Evolutionary conservation across 2,113 vertebrate species (phyloP).

Genomic region (Entelurus aequoreus): DNA sequence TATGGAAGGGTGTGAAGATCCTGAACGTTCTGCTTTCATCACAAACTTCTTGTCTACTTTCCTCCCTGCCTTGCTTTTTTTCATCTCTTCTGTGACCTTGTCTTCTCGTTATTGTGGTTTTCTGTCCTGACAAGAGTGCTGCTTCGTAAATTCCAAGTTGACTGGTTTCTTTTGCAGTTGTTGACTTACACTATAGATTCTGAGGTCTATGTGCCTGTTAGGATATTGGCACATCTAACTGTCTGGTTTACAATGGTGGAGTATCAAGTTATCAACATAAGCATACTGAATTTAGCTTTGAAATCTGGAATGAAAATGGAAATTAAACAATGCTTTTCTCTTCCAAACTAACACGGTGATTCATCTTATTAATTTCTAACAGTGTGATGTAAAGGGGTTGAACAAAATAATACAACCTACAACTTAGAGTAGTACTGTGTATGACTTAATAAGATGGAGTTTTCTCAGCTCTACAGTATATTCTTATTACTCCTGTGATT

Average conservation of each 20-base stretch:
- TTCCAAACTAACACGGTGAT: background rate
- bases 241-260: no score
- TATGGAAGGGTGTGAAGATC: constrained; percentile 58
- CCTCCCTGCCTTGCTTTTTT: constrained; percentile 8
- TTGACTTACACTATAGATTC: background rate
- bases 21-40: constrained; percentile 24
- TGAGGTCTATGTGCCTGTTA: no score
- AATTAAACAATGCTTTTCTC: background rate
- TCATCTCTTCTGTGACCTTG: constrained; percentile 10
- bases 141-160: background rate
- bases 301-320: no score
- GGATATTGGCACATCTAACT: no score
- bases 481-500: background rate
- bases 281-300: no score
- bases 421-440: no score
- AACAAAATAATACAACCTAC: constrained; percentile 12
- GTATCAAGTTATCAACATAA: no score
- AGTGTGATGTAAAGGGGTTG: constrained; percentile 5
- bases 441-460: no score
- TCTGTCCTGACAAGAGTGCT: background rate
- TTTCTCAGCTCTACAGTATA: no score
- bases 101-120: background rate
- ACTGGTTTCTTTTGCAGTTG: background rate
- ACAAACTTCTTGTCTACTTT: no score
- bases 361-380: constrained; percentile 1